These are phyloP conservation scores for Andrena hattorfiana DNA, from an alignment of 2,888 invertebrate genomes.

Conservation along the genomic window DNA sequence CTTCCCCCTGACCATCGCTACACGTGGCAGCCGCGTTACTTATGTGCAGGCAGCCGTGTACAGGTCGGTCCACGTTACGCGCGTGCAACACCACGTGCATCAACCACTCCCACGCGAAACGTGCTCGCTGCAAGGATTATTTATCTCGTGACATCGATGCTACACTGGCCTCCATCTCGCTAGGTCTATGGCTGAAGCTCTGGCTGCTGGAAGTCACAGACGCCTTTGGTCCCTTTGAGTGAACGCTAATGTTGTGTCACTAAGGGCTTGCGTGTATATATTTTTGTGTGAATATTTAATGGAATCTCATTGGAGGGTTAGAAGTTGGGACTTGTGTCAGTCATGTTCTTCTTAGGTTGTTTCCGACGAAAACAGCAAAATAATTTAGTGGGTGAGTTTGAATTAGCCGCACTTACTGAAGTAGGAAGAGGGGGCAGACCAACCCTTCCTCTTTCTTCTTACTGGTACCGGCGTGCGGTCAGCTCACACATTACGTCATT, in stretches of 20 bases:
- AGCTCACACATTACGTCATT: too few species aligned
- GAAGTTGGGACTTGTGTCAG: too few species aligned
- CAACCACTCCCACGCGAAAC: slow-evolving; percentile 64
- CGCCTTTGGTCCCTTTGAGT: neutral
- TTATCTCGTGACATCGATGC: slow-evolving; percentile 15
- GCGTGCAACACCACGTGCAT: slow-evolving; percentile 51
- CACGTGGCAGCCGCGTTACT: slow-evolving; percentile 74
- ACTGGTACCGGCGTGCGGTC: too few species aligned
- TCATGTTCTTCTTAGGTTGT: too few species aligned
- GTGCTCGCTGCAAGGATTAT: slow-evolving; percentile 42
- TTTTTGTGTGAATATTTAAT: too few species aligned
- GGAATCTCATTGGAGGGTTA: too few species aligned
- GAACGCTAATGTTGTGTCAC: neutral
- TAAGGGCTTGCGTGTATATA: too few species aligned
- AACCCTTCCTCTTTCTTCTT: too few species aligned
- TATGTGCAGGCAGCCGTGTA: slow-evolving; percentile 67
- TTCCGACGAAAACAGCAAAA: too few species aligned
- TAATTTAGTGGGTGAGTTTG: too few species aligned
- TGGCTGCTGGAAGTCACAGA: neutral
- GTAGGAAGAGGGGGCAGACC: too few species aligned
- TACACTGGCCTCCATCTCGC: slow-evolving; percentile 10
- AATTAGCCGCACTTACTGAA: too few species aligned
- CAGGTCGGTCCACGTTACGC: slow-evolving; percentile 71
- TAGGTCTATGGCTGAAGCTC: neutral
- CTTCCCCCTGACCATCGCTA: slow-evolving; percentile 23